phyloP scores from a whole-genome alignment of 2,888 invertebrate genomes.

The Eupithecia centaureata region DNA sequence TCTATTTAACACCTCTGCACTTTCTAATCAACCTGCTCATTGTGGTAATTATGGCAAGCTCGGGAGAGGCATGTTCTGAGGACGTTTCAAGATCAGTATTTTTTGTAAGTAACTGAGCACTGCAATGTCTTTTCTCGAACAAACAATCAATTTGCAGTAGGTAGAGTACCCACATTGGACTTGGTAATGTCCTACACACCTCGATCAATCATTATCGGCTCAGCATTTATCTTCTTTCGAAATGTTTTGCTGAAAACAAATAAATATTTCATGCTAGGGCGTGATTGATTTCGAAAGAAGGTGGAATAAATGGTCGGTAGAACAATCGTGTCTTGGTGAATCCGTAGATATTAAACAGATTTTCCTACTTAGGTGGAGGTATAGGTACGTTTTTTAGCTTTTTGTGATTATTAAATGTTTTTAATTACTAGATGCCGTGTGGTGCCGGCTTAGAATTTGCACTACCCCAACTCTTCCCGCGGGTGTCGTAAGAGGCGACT shows the following conservation, averaged over 20 bases:
- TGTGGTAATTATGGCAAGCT: too few species aligned
- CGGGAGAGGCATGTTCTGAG: not conserved
- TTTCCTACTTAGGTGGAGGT: not conserved
- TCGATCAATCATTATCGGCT: constrained; percentile 48
- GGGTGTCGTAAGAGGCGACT: too few species aligned
- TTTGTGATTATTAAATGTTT: not conserved
- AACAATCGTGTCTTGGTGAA: not conserved
- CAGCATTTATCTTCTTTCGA: constrained; percentile 40
- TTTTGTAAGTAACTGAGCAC: not conserved
- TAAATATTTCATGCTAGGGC: constrained; percentile 9
- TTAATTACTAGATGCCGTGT: too few species aligned
- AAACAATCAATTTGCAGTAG: constrained; percentile 30
- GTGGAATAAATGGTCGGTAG: not conserved
- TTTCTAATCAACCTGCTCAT: too few species aligned
- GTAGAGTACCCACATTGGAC: constrained; percentile 39
- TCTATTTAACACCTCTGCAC: too few species aligned
- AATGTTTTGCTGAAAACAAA: constrained; percentile 29
- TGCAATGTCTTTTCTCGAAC: not conserved
- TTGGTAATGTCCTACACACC: constrained; percentile 51
- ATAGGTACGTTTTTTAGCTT: not conserved
- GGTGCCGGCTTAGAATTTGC: too few species aligned
- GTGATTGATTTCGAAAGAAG: constrained; percentile 3
- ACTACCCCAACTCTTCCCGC: too few species aligned
- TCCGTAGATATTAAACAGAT: too few species aligned
- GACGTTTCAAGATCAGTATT: not conserved